These are phyloP conservation scores for Pseudococcus jackbeardsleyi DNA, from an alignment of 2,888 invertebrate species.

Conservation along the genomic window DNA sequence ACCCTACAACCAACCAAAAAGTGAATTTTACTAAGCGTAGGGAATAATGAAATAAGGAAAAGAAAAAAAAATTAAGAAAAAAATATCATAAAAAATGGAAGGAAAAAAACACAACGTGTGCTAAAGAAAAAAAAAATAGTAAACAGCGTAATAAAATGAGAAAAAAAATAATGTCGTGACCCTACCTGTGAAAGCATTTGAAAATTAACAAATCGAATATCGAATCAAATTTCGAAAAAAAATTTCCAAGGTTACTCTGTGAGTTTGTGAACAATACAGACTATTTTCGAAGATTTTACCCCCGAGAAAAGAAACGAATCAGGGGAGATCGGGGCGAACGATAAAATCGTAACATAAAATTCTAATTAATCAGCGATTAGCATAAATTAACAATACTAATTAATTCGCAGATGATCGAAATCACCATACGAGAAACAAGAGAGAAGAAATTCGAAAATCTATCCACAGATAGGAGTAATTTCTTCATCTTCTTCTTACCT, in stretches of 20 bases:
- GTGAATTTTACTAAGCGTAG: constrained; percentile 59
- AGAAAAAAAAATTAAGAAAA: constrained; percentile 7
- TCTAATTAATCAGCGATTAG: constrained; percentile 7
- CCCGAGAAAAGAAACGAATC: no score
- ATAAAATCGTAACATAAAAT: neutral
- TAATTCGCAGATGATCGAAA: neutral
- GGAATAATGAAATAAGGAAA: constrained; percentile 13
- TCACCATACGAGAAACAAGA: neutral
- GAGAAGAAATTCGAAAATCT: constrained; percentile 16
- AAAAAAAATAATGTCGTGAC: constrained; percentile 13
- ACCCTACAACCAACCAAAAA: constrained; percentile 65
- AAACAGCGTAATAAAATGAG: constrained; percentile 17
- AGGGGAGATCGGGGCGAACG: neutral
- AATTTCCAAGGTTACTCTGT: constrained; percentile 58
- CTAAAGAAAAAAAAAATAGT: constrained; percentile 28
- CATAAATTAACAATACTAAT: neutral
- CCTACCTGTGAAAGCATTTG: constrained; percentile 65
- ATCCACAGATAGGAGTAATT: neutral
- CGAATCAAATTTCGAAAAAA: neutral
- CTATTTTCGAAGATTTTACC: neutral
- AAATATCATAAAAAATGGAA: constrained; percentile 51
- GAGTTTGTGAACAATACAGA: constrained; percentile 55
- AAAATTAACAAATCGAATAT: neutral
- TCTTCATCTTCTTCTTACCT: constrained; percentile 24
- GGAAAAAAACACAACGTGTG: constrained; percentile 31